Evolutionary conservation across 2,797 vertebrate species (phyloP).

Genomic region (Gymnocypris eckloni): DNA sequence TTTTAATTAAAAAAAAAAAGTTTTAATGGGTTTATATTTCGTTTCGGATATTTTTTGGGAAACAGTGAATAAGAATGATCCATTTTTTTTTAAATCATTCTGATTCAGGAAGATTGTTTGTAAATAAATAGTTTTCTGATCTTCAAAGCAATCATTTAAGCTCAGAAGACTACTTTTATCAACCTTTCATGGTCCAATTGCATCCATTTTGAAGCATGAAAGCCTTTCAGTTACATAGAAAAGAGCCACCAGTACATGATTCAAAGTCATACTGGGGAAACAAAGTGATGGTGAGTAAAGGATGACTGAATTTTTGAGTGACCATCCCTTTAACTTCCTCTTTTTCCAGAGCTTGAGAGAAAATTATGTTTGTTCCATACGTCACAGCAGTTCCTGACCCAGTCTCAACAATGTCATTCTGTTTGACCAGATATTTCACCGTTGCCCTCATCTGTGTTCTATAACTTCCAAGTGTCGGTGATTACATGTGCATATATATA

Average conservation of each 20-base stretch:
- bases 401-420: conserved; percentile 54
- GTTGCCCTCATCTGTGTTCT: conserved; percentile 61
- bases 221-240: not conserved
- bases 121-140: not conserved
- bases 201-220: not conserved
- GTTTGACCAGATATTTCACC: conserved; percentile 62
- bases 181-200: not conserved
- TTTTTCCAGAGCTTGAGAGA: not conserved
- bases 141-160: not conserved
- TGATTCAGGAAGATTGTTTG: not conserved
- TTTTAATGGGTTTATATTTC: not conserved
- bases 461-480: conserved; percentile 64
- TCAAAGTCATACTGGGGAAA: not conserved
- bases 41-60: not conserved
- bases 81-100: not conserved
- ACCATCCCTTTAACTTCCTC: not conserved
- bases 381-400: conserved; percentile 45
- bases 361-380: conserved; percentile 28
- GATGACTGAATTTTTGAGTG: not conserved
- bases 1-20: not conserved
- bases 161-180: not conserved
- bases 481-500: conserved; percentile 45
- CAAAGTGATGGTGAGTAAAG: not conserved
- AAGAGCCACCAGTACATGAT: not conserved
- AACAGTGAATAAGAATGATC: not conserved